These are phyloP conservation scores for Drosophila ustulata DNA, from an alignment of 2,888 invertebrate species.

Conservation along the genomic window DNA sequence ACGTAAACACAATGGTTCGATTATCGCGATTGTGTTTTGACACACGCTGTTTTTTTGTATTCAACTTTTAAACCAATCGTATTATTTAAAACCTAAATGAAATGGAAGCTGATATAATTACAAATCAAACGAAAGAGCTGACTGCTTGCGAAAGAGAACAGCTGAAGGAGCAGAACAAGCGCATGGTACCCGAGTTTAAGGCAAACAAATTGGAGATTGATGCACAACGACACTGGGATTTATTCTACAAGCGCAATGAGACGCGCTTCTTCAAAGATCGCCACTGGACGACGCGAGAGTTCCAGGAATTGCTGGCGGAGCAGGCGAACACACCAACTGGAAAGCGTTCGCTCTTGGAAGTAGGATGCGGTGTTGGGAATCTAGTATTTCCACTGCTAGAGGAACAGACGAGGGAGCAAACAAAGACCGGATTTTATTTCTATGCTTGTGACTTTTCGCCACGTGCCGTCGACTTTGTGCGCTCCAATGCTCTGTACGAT, in stretches of 20 bases:
- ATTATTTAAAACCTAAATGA: neutral
- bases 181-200: constrained; percentile 90
- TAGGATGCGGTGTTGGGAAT: constrained; percentile 99
- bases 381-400: constrained; percentile 96
- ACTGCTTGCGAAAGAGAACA: constrained; percentile 87
- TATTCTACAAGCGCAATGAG: constrained; percentile 98
- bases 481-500: constrained; percentile 89
- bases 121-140: constrained; percentile 72
- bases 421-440: constrained; percentile 88
- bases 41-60: neutral
- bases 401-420: constrained; percentile 86
- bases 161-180: constrained; percentile 89
- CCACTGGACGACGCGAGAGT: constrained; percentile 98
- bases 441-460: constrained; percentile 97
- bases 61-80: neutral
- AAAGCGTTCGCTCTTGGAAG: constrained; percentile 87
- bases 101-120: constrained; percentile 63
- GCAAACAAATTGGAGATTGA: constrained; percentile 92
- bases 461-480: constrained; percentile 94
- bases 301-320: constrained; percentile 90
- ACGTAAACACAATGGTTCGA: constrained; percentile 3
- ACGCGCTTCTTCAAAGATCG: constrained; percentile 97
- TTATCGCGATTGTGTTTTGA: neutral
- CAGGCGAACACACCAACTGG: constrained; percentile 73
- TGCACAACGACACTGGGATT: constrained; percentile 96